phyloP scores from a whole-genome alignment of 2,113 vertebrate genomes.

The Marmota monax region DNA sequence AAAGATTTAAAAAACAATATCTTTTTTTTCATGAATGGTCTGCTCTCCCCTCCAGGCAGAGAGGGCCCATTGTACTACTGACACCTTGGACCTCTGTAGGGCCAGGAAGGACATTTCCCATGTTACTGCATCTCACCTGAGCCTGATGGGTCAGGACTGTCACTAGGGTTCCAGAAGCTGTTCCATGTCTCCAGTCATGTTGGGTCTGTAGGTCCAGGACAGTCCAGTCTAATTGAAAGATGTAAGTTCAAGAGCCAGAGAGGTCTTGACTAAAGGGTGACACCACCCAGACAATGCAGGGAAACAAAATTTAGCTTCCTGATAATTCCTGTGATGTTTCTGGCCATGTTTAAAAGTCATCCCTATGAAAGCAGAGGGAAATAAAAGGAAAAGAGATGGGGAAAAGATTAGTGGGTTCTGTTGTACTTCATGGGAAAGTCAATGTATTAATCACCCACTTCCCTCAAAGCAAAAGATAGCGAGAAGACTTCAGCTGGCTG shows the following conservation, averaged over 20 bases:
- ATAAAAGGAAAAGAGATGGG: background rate
- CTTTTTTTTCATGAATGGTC: rapidly evolving
- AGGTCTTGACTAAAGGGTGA: background rate
- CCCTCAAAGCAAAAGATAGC: background rate
- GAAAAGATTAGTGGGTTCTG: background rate
- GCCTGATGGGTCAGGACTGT: background rate
- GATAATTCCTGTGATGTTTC: background rate
- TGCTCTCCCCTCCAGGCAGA: background rate
- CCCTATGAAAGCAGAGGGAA: background rate
- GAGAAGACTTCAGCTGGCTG: background rate
- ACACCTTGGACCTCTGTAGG: rapidly evolving
- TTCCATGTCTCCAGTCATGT: background rate
- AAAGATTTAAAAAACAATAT: background rate
- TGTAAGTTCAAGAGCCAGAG: background rate
- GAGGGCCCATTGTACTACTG: rapidly evolving
- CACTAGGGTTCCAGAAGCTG: background rate
- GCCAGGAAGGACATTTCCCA: rapidly evolving
- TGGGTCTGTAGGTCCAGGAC: background rate
- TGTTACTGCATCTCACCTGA: background rate
- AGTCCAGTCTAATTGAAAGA: background rate
- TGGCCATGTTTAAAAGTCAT: background rate
- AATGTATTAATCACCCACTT: rapidly evolving
- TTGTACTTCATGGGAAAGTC: background rate
- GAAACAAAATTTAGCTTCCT: background rate
- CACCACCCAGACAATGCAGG: background rate